A percentile compares a stretch with the other conserved stretches of the same genome.
Conservation (phyloP, 2,113 vertebrate genomes). For the Mesoclemmys tuberculata region DNA sequence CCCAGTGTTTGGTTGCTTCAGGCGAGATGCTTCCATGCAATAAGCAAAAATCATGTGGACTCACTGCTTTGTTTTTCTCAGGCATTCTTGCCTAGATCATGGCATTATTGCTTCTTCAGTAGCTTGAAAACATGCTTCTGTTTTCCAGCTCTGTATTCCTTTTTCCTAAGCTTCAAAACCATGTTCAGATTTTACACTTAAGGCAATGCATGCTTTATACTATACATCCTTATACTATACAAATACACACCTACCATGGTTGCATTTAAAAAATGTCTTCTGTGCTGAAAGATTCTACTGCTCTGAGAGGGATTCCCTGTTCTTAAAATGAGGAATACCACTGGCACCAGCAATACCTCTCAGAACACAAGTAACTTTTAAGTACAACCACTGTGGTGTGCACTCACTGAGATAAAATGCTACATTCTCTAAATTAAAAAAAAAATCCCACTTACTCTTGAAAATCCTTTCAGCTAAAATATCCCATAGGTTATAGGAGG, state of each 20-base stretch:
- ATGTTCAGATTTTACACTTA: constrained; percentile 18
- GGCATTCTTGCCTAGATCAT: neutral
- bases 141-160: neutral
- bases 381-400: neutral
- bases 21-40: neutral
- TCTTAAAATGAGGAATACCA: neutral
- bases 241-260: neutral
- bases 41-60: neutral
- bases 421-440: neutral
- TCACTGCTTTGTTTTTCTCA: neutral
- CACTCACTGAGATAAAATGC: neutral
- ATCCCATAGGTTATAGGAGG: neutral
- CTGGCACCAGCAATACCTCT: neutral
- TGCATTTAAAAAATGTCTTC: neutral
- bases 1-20: neutral
- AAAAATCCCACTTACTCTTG: neutral
- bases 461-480: neutral
- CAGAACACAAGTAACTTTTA: neutral
- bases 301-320: neutral
- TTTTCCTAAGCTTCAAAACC: neutral
- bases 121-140: neutral
- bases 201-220: too few relatives aligned
- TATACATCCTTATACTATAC: neutral
- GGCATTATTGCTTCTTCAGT: neutral
- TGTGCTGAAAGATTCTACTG: neutral